phyloP scores from a whole-genome alignment of 2,797 vertebrate species.

The Paguma larvata region DNA sequence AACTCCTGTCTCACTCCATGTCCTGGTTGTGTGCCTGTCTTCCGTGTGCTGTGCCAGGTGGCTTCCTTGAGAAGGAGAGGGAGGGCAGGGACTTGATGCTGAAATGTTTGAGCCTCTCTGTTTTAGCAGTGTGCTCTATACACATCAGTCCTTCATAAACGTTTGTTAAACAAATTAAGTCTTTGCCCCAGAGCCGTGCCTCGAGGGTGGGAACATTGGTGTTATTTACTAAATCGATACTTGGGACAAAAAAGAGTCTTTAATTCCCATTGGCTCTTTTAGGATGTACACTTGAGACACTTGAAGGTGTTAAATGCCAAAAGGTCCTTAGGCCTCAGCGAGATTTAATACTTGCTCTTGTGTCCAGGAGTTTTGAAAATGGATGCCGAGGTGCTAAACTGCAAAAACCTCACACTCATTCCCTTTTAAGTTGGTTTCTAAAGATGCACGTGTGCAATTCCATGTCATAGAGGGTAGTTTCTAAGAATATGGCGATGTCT shows the following conservation, averaged over 20 bases:
- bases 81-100: neutral
- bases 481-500: neutral
- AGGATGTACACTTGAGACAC: neutral
- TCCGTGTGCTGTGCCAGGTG: fast-evolving
- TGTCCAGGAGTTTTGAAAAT: conserved; percentile 14
- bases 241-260: neutral
- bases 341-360: neutral
- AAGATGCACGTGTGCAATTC: neutral
- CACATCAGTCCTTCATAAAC: neutral
- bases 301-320: neutral
- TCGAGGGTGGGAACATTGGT: neutral
- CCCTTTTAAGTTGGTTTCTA: neutral
- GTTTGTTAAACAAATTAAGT: neutral
- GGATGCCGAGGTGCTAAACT: neutral
- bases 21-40: neutral
- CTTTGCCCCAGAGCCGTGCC: neutral
- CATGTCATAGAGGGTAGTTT: neutral
- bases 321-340: neutral
- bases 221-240: neutral
- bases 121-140: fast-evolving
- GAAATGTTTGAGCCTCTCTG: neutral
- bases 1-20: neutral
- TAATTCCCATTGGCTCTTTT: neutral
- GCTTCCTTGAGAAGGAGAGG: neutral
- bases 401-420: neutral